Percentiles rank a stretch among this genome's conserved stretches.
Conservation (phyloP, 2,113 vertebrate species). For the Rhynchomys soricoides region DNA sequence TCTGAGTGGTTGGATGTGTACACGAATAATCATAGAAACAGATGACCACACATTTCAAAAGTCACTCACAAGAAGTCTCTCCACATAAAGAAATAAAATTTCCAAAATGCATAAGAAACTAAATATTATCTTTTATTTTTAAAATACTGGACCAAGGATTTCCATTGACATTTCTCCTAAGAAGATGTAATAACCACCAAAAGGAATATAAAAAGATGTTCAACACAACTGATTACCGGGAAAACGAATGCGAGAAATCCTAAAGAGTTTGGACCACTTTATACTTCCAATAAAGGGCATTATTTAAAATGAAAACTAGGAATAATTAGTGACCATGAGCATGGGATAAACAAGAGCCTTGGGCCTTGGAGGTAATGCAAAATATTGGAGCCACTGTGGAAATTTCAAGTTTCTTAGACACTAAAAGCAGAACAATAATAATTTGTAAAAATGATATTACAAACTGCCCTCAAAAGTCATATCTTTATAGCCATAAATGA, state of each 20-base stretch:
- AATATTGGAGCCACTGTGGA: not conserved
- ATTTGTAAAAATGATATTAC: not conserved
- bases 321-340: not conserved
- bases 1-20: not conserved
- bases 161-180: not conserved
- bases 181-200: not conserved
- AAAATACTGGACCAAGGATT: not conserved
- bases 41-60: not conserved
- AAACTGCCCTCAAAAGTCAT: not conserved
- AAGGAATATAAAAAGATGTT: not conserved
- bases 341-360: not conserved
- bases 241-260: not conserved
- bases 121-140: not conserved
- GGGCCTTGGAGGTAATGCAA: not conserved
- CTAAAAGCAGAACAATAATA: not conserved
- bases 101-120: conserved; percentile 5
- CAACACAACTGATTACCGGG: not conserved
- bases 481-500: too few relatives aligned
- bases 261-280: not conserved
- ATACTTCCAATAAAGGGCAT: not conserved
- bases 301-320: not conserved
- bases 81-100: not conserved
- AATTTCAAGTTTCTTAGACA: not conserved
- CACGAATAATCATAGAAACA: not conserved
- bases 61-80: not conserved